A percentile compares a stretch with the other conserved stretches of the same genome.
These are phyloP conservation scores for Cotesia chilonis DNA, from an alignment of 1,140 invertebrate genomes.

Conservation along the genomic window DNA sequence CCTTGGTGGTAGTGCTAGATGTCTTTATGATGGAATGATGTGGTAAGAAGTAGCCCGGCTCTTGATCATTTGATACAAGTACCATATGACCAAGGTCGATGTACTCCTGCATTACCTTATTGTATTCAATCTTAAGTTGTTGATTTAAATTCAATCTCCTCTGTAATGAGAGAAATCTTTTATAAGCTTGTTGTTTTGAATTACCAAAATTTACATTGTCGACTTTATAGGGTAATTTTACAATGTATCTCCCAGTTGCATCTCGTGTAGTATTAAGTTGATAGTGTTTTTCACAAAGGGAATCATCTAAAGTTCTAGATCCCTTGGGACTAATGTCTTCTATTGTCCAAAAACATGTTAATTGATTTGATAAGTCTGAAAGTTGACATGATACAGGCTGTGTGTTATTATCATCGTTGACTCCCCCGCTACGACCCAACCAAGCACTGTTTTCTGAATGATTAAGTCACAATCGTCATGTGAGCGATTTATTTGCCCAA, in stretches of 20 bases:
- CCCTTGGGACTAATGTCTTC: slow-evolving; percentile 19
- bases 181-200: slow-evolving; percentile 27
- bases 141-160: slow-evolving; percentile 22
- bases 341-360: slow-evolving; percentile 27
- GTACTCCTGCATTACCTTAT: too few relatives aligned
- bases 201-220: slow-evolving; percentile 19
- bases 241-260: slow-evolving; percentile 25
- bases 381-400: slow-evolving; percentile 26
- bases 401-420: neutral
- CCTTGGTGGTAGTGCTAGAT: too few relatives aligned
- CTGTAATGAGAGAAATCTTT: slow-evolving; percentile 22
- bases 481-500: slow-evolving; percentile 34
- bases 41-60: too few relatives aligned
- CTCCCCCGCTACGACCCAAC: slow-evolving; percentile 33
- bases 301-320: neutral
- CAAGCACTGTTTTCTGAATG: slow-evolving; percentile 33
- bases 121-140: slow-evolving; percentile 13
- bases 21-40: too few relatives aligned
- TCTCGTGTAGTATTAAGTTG: slow-evolving; percentile 17
- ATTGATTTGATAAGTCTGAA: slow-evolving; percentile 25
- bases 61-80: too few relatives aligned
- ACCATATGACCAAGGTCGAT: slow-evolving; percentile 42
- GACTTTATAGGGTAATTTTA: slow-evolving; percentile 29
- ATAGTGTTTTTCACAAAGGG: slow-evolving; percentile 29
- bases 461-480: slow-evolving; percentile 19